Conservation (phyloP, 2,797 vertebrate genomes). For the Enteromius afrohamiltoni region DNA sequence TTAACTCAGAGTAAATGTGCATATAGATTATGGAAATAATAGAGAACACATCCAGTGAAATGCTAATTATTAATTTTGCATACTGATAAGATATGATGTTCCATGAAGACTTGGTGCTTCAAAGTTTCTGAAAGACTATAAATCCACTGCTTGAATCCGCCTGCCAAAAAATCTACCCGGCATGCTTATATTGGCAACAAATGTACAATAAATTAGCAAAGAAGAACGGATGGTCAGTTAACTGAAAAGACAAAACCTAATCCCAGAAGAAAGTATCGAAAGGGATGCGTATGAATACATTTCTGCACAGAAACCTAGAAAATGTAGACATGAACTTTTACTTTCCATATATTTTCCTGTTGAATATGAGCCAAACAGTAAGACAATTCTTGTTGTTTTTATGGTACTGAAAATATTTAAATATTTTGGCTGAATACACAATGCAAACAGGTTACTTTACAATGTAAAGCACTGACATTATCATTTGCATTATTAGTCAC, state of each 20-base stretch:
- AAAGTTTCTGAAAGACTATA: not conserved
- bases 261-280: constrained; percentile 46
- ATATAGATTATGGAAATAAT: not conserved
- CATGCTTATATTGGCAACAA: constrained; percentile 61
- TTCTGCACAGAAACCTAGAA: not conserved
- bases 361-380: not conserved
- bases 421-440: not conserved
- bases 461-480: constrained; percentile 22
- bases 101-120: not conserved
- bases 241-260: constrained; percentile 51
- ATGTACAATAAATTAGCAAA: constrained; percentile 53
- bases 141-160: not conserved
- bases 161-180: constrained; percentile 32
- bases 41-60: not conserved
- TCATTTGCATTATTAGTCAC: constrained; percentile 10
- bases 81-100: not conserved
- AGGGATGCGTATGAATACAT: constrained; percentile 5
- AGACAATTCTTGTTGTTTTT: not conserved
- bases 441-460: constrained; percentile 41
- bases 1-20: not conserved
- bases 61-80: constrained; percentile 9
- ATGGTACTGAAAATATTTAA: constrained; percentile 13
- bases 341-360: not conserved
- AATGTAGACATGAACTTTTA: not conserved
- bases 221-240: constrained; percentile 46